Base-by-base conservation (phyloP, 2,888 invertebrate genomes). In the Pachliopta kotzebuea region DNA sequence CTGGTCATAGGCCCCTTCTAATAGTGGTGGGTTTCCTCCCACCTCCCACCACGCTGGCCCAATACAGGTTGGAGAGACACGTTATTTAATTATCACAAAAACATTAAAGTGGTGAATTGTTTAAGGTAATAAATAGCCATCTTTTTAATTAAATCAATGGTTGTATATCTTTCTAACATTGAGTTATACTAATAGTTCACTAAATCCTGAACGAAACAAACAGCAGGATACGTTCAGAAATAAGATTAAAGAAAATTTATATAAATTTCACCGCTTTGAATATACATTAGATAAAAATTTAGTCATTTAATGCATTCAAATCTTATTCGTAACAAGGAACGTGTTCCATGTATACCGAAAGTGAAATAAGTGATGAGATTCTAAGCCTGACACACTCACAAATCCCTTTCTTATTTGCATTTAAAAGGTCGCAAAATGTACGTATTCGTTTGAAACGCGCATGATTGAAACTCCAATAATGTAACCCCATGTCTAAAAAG, bases 321-420 rank as follows among this genome's bases (percentile, higher is more conserved):
- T 62, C 50, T 42, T 59, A 66, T 66, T 66, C 62, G 24, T 59
- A 54, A 66, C 65, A 45, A 55, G 55, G 59, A 66, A 62, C 65
- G 50, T 58, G 45, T 59, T 66, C 50, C 49, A 52, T 59, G 65
- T 66, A 58, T 62, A 66, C 26, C 29, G 58, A 59, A 49, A 62
- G 65, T 59, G 56, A 62, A 62, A 62, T 65, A 62, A 59, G 65
- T 62, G 59, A 66, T 56, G 65, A 62, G 62, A 66, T 66, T 62
- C 59, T 59, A 59, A 62, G 55, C 62, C 56, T 50, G 62, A 62
- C 62, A 66, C 55, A 59, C 55, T 62, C 58, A 50, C 58, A 49
- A 54, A 50, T 62, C 58, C 59, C 62, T 56, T 42, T 31, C 59
- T 42, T 62, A 66, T 66, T 66, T 66, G 50, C 65, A 66, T 66